These are phyloP conservation scores for Bathynomus jamesi DNA, from an alignment of 1,140 invertebrate genomes.

Conservation along the genomic window DNA sequence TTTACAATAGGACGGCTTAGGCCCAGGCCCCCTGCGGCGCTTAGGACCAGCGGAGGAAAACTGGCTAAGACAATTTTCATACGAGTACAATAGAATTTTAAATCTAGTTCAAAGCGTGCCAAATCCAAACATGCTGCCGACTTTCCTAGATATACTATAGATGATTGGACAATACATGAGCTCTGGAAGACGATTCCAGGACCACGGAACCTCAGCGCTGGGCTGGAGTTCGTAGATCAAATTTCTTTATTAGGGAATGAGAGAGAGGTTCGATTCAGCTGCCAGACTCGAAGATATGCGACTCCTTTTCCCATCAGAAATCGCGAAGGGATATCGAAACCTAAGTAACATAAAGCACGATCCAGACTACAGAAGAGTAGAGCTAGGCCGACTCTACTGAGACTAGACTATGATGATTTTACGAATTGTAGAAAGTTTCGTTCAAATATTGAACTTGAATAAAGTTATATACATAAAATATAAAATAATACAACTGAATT, in stretches of 20 bases:
- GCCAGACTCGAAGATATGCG: background rate
- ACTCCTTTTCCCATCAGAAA: background rate
- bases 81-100: background rate
- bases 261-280: background rate
- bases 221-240: background rate
- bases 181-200: background rate
- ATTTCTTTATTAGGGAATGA: background rate
- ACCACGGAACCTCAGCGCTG: background rate
- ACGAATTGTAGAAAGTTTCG: too few species aligned
- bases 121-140: background rate
- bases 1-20: too few species aligned
- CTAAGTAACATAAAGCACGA: background rate
- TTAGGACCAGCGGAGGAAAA: background rate
- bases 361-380: background rate
- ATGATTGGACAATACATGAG: background rate
- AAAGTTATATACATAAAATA: too few species aligned
- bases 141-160: background rate
- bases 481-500: too few species aligned
- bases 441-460: too few species aligned
- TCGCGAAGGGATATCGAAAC: background rate
- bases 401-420: background rate
- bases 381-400: background rate
- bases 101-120: background rate
- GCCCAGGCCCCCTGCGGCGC: background rate
- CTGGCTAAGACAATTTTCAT: background rate